A percentile compares a stretch with the other conserved stretches of the same genome.
These are phyloP conservation scores for Seira sanloemensis DNA, from an alignment of 2,888 invertebrate species.

Conservation along the genomic window DNA sequence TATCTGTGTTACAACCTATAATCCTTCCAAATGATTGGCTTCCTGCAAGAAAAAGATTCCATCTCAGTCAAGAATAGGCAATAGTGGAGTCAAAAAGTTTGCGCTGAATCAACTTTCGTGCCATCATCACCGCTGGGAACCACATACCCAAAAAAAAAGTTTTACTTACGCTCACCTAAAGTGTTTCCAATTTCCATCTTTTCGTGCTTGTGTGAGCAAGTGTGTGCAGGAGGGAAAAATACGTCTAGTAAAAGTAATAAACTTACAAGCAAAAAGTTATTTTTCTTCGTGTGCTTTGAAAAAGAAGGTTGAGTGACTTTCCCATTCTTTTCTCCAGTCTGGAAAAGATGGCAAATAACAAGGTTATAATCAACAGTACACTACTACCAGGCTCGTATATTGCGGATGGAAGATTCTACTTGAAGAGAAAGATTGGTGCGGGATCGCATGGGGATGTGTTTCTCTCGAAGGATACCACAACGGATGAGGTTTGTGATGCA, in stretches of 20 bases:
- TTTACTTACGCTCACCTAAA: background rate
- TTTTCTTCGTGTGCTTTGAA: too few relatives aligned
- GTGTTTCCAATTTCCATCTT: background rate
- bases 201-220: background rate
- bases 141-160: background rate
- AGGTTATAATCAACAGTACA: constrained; percentile 56
- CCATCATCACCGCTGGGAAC: background rate
- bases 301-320: constrained; percentile 21
- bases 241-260: background rate
- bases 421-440: constrained; percentile 56
- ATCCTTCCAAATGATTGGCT: background rate
- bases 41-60: background rate
- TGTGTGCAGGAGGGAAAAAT: background rate
- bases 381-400: constrained; percentile 50
- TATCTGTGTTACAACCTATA: too few relatives aligned
- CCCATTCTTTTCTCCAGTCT: background rate
- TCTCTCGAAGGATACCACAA: constrained; percentile 54
- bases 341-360: constrained; percentile 15
- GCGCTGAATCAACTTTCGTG: background rate
- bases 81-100: background rate
- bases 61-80: background rate
- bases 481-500: constrained; percentile 54
- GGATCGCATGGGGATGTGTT: constrained; percentile 66
- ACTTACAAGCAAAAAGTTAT: background rate
- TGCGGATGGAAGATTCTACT: constrained; percentile 58